Percentiles rank a stretch among this genome's conserved stretches.
Conservation (phyloP, 23 tunicate genomes). For the Diplosoma virens region DNA sequence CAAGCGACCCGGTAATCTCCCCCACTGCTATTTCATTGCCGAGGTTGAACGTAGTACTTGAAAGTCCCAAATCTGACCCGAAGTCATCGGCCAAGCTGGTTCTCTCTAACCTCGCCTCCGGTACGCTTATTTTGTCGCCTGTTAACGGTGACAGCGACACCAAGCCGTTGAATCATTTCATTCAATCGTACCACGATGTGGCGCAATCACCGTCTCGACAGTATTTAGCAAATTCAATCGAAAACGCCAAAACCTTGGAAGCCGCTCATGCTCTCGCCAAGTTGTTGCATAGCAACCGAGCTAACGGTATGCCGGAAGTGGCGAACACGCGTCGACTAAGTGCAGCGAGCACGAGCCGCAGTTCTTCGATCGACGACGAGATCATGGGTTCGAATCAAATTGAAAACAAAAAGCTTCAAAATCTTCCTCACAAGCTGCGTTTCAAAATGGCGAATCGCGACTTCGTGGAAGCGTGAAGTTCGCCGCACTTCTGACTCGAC, state of each 20-base stretch:
- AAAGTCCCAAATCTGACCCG: background rate
- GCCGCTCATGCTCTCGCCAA: constrained; percentile 13
- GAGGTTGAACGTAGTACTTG: background rate
- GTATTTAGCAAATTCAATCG: background rate
- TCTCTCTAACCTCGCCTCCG: constrained; percentile 28
- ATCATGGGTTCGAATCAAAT: no score
- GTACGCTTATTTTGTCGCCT: constrained; percentile 28
- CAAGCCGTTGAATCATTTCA: background rate
- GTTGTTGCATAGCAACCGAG: background rate
- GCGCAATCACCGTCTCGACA: background rate
- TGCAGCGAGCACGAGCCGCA: no score
- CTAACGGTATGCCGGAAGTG: background rate
- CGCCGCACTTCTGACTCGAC: no score
- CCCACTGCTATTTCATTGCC: constrained; percentile 8
- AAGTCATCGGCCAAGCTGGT: constrained; percentile 25
- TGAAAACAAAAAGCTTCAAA: background rate
- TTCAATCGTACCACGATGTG: background rate
- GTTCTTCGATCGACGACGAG: background rate
- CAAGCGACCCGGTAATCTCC: background rate
- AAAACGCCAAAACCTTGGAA: background rate
- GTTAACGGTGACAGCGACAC: background rate
- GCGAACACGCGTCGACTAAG: background rate
- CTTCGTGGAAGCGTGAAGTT: no score
- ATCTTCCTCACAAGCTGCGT: constrained; percentile 9
- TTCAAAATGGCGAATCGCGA: no score